Evolutionary conservation across 2,113 vertebrate genomes (phyloP).

Genomic region (Gadus chalcogrammus): DNA sequence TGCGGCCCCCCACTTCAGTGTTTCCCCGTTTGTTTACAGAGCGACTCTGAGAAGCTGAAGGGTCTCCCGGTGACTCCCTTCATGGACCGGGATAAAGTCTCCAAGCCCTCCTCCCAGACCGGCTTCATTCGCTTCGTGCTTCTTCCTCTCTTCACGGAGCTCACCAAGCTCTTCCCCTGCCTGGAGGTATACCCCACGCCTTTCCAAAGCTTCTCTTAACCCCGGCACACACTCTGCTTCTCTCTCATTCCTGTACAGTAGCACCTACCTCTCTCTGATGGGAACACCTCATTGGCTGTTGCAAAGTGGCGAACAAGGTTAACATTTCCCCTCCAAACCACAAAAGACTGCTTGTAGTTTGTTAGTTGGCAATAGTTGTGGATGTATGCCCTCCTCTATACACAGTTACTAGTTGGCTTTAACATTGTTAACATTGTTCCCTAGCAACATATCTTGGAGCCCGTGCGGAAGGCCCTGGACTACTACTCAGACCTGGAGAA

Average conservation of each 20-base stretch:
- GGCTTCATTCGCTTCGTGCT: conserved; percentile 74
- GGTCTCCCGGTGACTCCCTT: conserved; percentile 74
- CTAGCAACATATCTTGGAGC: conserved; percentile 73
- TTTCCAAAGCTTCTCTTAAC: too few species aligned
- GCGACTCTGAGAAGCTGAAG: conserved; percentile 73
- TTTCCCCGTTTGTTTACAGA: conserved; percentile 41
- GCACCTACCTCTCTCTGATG: too few species aligned
- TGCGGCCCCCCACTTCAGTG: too few species aligned
- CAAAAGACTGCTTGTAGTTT: too few species aligned
- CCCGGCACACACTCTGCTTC: too few species aligned
- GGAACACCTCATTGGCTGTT: too few species aligned
- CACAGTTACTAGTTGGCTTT: not conserved
- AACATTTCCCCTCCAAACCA: too few species aligned
- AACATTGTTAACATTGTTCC: not conserved
- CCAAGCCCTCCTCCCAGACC: conserved; percentile 73
- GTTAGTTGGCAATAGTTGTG: too few species aligned
- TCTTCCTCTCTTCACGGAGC: conserved; percentile 71
- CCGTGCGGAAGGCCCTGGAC: conserved; percentile 67
- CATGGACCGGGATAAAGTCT: conserved; percentile 77
- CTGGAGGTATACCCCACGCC: conserved; percentile 59
- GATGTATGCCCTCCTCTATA: too few species aligned
- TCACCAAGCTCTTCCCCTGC: conserved; percentile 71
- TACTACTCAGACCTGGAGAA: conserved; percentile 72
- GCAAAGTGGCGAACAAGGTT: too few species aligned
- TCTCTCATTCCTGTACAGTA: too few species aligned